A percentile compares a stretch with the other conserved stretches of the same genome.
phyloP scores from a whole-genome alignment of 23 tunicate species.

The Pegea sp. region DNA sequence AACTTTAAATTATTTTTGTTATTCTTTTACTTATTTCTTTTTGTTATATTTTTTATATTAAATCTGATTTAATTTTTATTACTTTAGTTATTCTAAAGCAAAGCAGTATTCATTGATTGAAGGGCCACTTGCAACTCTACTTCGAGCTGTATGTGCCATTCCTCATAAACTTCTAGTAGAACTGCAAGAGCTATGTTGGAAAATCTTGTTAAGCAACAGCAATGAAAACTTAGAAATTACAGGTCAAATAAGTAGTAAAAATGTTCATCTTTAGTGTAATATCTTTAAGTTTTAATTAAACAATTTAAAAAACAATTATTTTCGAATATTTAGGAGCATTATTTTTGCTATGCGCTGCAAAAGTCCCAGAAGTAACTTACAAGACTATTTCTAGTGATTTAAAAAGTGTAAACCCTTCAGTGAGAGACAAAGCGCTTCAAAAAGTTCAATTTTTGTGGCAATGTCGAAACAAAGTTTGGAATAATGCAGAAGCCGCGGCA shows the following conservation, averaged over 20 bases:
- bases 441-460: slow-evolving; percentile 66
- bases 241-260: slow-evolving; percentile 37
- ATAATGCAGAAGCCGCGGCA: slow-evolving; percentile 36
- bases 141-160: slow-evolving; percentile 24
- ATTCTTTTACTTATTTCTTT: too few relatives aligned
- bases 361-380: slow-evolving; percentile 25
- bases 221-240: slow-evolving; percentile 22
- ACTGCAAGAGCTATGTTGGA: slow-evolving; percentile 54
- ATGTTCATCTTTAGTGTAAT: too few relatives aligned
- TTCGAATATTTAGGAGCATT: slow-evolving; percentile 24
- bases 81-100: slow-evolving; percentile 35
- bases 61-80: neutral
- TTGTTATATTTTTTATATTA: too few relatives aligned
- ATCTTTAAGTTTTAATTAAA: too few relatives aligned
- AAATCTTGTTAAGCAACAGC: slow-evolving; percentile 45
- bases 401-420: slow-evolving; percentile 11
- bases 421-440: slow-evolving; percentile 23
- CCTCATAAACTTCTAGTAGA: slow-evolving; percentile 30
- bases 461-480: slow-evolving; percentile 44
- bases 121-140: slow-evolving; percentile 21
- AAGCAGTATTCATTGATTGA: slow-evolving; percentile 17
- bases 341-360: slow-evolving; percentile 52
- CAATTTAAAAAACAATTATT: too few relatives aligned
- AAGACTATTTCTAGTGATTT: slow-evolving; percentile 28
- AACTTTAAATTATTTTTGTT: too few relatives aligned